Conservation (phyloP, 35 echinoderm and acorn worm species). For the Ptychodera flava region DNA sequence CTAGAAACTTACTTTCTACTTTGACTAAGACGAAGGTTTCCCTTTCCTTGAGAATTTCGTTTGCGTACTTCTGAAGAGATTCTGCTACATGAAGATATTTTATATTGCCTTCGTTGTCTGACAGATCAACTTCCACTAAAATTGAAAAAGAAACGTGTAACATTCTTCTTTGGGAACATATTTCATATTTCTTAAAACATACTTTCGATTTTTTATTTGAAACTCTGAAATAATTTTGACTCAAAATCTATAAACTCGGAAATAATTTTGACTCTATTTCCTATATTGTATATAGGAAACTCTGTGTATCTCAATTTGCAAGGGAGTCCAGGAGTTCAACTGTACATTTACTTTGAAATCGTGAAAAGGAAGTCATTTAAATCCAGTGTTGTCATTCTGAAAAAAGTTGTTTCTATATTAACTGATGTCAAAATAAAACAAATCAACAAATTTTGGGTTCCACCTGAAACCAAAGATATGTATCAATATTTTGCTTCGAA, state of each 20-base stretch:
- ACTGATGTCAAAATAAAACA: neutral
- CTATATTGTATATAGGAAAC: neutral
- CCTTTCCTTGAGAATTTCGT: conserved; percentile 77
- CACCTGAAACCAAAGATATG: neutral
- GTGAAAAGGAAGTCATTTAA: neutral
- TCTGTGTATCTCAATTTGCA: neutral
- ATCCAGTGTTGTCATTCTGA: neutral
- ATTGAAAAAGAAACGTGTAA: neutral
- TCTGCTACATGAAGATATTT: conserved; percentile 54
- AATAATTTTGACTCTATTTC: neutral
- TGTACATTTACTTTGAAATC: no score
- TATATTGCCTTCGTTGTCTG: conserved; percentile 78
- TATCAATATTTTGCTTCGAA: neutral
- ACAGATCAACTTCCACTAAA: conserved; percentile 81
- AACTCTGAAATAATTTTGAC: neutral
- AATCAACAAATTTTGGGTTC: neutral
- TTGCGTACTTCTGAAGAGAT: conserved; percentile 65
- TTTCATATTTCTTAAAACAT: no score
- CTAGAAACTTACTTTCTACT: conserved; percentile 94
- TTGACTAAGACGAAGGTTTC: conserved; percentile 69
- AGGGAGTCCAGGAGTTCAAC: neutral
- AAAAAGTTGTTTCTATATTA: neutral
- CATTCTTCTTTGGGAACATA: neutral
- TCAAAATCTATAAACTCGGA: neutral
- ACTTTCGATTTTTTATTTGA: neutral